These are phyloP conservation scores for Phthorimaea operculella DNA, from an alignment of 1,140 invertebrate species.

Conservation along the genomic window DNA sequence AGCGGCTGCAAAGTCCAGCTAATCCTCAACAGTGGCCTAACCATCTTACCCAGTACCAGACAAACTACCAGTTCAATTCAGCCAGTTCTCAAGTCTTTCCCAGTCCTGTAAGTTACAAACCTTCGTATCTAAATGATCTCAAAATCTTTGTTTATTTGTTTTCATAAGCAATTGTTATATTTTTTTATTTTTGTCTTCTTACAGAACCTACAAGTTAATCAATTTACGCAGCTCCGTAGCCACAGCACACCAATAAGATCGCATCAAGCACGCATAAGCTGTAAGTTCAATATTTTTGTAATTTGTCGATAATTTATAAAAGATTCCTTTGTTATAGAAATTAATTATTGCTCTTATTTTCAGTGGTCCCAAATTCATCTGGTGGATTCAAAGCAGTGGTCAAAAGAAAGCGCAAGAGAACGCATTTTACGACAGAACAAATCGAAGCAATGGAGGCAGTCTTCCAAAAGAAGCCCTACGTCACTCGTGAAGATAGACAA, in stretches of 20 bases:
- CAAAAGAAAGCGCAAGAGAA: conserved; percentile 34
- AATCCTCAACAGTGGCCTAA: background rate
- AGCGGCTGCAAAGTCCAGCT: background rate
- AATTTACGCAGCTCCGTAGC: too few relatives aligned
- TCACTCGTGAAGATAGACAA: conserved; percentile 27
- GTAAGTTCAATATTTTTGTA: conserved; percentile 6
- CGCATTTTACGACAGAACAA: conserved; percentile 41
- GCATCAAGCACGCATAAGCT: conserved; percentile 3
- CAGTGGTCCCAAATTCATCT: conserved; percentile 6
- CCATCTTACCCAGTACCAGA: background rate
- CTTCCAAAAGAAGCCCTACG: conserved; percentile 32
- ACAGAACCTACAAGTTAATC: too few relatives aligned
- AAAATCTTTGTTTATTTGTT: too few relatives aligned
- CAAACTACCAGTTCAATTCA: too few relatives aligned
- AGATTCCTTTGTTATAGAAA: background rate
- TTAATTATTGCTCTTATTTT: background rate
- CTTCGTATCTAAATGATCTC: too few relatives aligned
- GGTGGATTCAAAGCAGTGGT: conserved; percentile 16
- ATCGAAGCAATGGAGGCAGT: conserved; percentile 33
- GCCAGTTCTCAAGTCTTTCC: too few relatives aligned
- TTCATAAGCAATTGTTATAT: too few relatives aligned
- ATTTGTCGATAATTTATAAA: background rate
- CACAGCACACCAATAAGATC: background rate
- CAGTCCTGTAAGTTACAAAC: too few relatives aligned
- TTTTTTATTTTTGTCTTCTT: too few relatives aligned